Evolutionary conservation across 2,888 invertebrate genomes (phyloP).

Genomic region (Pandemis heparana): DNA sequence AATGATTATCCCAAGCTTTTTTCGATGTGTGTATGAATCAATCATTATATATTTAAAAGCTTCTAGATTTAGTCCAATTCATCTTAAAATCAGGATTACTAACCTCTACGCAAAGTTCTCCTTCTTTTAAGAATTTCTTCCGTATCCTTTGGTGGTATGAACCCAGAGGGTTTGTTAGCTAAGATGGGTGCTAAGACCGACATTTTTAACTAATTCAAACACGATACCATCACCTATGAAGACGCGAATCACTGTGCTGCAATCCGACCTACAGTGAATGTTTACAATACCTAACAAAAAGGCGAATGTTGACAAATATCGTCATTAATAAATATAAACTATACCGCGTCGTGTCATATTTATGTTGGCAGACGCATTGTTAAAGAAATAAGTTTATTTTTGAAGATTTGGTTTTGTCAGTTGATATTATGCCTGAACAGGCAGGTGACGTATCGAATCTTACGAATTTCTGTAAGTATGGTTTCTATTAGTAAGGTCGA

Average conservation of each 20-base stretch:
- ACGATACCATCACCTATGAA: conserved; percentile 1
- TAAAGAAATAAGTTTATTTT: not conserved
- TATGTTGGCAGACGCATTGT: not conserved
- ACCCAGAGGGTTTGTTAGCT: conserved; percentile 6
- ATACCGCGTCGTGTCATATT: not conserved
- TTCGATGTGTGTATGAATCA: too few relatives aligned
- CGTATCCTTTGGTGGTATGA: conserved; percentile 48
- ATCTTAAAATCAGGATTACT: conserved; percentile 8
- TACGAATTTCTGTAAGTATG: not conserved
- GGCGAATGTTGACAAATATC: conserved; percentile 17
- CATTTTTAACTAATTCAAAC: conserved; percentile 42
- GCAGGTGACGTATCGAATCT: not conserved
- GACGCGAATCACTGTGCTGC: not conserved
- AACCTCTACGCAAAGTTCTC: conserved; percentile 66
- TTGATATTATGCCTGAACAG: not conserved
- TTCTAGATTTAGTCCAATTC: too few relatives aligned
- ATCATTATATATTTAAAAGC: too few relatives aligned
- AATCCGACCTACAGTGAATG: not conserved
- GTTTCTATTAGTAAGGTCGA: too few relatives aligned
- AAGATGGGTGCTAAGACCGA: conserved; percentile 36
- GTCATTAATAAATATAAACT: conserved; percentile 18
- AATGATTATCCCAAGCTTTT: too few relatives aligned
- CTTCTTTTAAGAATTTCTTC: conserved; percentile 66
- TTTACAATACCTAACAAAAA: conserved; percentile 14
- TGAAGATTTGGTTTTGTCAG: not conserved